Base-by-base conservation (phyloP, 92 coral and sea anemone species). In the Metridium senile region DNA sequence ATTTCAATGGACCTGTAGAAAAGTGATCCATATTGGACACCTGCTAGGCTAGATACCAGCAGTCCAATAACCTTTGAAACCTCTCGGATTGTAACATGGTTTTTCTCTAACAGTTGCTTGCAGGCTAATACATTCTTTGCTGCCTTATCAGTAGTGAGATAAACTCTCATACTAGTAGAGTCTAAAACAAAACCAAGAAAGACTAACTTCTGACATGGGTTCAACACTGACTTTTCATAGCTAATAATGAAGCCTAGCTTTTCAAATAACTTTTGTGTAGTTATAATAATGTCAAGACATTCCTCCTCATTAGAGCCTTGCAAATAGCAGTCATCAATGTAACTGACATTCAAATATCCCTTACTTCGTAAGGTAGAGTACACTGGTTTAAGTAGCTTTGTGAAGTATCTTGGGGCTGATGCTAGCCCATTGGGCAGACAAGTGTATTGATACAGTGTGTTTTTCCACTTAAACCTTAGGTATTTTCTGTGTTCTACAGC, bases 311-410 rank as follows among this genome's bases (percentile, higher is more conserved):
- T 45, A 33, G 67, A 27, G 33, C 72, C 84, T 27, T 69, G 76
- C 19, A 78, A 65, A 49, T 69, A 78, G n/a, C 76, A 76, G 54
- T 82, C 91, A 72, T 87, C 84, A 28, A 82, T 87, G 61, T 76
- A 82, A 10, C 87, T 84, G 6, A 71, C 74, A 54, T 58, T 77
- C 11, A 82, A 31, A 71, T 82, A 74, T 35, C 91, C 84, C 34
- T 75, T 30, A 53, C 80, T 28, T n/a, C 87, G 75, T 65, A 86
- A 56, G 33, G 84, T 82, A 23, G 68, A 30, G 19, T 81, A 86
- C 57, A 82, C 84, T 47, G 84, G 84, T 70, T 79, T 79, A 39
- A 79, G 45, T 1, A 78, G 56, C 39, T 62, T 72, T 0, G 68
- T 72, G 39, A 75, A 75, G 18, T 23, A 1, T 61, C 84, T 79